Base-by-base conservation (phyloP, 2,113 vertebrate species). In the Hiodon alosoides region DNA sequence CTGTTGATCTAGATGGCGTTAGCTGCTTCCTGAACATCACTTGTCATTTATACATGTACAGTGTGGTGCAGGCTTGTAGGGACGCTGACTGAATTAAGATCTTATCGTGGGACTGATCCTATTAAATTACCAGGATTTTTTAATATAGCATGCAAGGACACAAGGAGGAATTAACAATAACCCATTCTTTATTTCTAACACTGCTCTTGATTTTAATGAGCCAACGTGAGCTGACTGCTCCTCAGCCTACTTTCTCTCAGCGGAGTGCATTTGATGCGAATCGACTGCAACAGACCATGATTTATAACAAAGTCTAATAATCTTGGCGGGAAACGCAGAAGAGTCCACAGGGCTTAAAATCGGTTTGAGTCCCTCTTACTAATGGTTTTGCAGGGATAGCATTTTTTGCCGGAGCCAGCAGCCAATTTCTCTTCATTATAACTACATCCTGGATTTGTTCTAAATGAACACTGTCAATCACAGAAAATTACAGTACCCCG, bases 51-150 rank as follows among this genome's bases (percentile, higher is more conserved):
- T 73, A 65, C 74, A 66, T 60, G 68, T 73, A 74, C 64, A 77
- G 74, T 78, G 73, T 31, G 76, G 78, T 8, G 48, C 78, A 80
- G 84, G 86, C 88, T 85, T 87, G 87, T 83, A 83, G 86, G 83
- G 86, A 89, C 85, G 84, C 59, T 73, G 84, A 77, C 85, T 71
- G 86, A 88, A 81, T 89, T 82, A 77, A 85, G 88, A 90, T 91
- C 86, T 88, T 90, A 90, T 92, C 88, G 57, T 60, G 0, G 31
- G 80, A 84, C 76, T 85, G 85, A 88, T 87, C 84, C 82, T 81
- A 77, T 87, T 87, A 64, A 79, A 85, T 91, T 91, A 87, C 88
- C 84, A 85, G 77, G 83, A 86, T 88, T 89, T 89, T 90, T 89
- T 88, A 86, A 89, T 89, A 89, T 87, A 87, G 83, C 86, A 83